Evolutionary conservation across 1,140 invertebrate species (phyloP), one percentile per base, ranked within the genome.

Genomic region (Pseudomyrmex flavicornis): DNA sequence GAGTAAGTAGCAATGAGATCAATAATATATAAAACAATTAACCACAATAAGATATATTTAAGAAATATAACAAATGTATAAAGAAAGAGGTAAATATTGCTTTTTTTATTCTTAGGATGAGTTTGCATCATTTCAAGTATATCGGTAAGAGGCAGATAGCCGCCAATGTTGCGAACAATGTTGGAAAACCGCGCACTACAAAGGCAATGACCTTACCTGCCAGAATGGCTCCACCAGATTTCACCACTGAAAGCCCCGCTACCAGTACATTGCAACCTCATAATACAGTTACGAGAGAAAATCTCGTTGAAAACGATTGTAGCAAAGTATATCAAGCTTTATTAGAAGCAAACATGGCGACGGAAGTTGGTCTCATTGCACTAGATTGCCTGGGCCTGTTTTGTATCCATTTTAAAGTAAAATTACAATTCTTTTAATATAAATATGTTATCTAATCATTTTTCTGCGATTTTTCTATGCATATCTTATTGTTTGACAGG

Each of bases 61-160:
- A n/a, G 50, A 8, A 44, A 65, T 44, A 17, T 13, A 66, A 2
- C 9, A 20, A 68, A 10, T 52, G 2, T 9, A 3, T 12, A 52
- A 4, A 10, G 9, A 9, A 52, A 13, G 50, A 13, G 0, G 50
- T 13, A 52, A 52, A 52, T 50, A 10, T 12, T 52, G 50, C 50
- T 65, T 26, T 58, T 26, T 69, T 5, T 59, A 91, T 90, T 94
- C 95, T 58, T 88, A 97, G 97, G 93, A 95, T 98, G 91, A 97
- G 97, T 89, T 94, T 98, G 35, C 95, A 98, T 92, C 97, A 98
- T 91, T 99, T 99, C 90, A 97, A 97, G 88, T 99, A 99, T 91
- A 94, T 96, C 17, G 98, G 98, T 4, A 97, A 97, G 82, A 96
- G 97, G 90, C 96, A 97, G 90, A 96, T 98, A 52, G 92, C 95